Base-by-base conservation (phyloP, 2,113 vertebrate genomes). In the Melierax canorus region DNA sequence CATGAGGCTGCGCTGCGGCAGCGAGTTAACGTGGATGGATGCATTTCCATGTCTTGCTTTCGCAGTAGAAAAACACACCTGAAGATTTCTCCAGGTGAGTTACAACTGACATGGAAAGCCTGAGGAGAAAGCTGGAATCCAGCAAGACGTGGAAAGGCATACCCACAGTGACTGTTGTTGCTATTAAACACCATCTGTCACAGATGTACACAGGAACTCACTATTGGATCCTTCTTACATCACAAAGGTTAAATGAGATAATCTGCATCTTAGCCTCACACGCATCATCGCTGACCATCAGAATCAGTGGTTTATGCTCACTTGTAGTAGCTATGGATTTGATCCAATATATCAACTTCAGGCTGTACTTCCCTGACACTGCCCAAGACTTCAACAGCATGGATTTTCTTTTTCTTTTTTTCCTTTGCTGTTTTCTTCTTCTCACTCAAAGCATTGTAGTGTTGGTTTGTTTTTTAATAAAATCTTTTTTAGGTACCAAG, bases 401-500 rank as follows among this genome's bases (percentile, higher is more conserved):
- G 39, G n/a, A 67, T 56, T 77, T 72, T 48, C 17, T 66, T 73
- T 83, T 71, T 38, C n/a, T 85, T 88, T 59, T 86, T 84, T 50
- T 48, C 66, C 39, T 64, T 93, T 75, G 10, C 17, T 87, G 11
- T 87, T 94, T 82, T 30, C 24, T 71, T 90, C 67, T 87, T 81
- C 62, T 89, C 50, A 72, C n/a, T 74, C 64, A 67, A 82, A 90
- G 53, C 69, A 30, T 36, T 72, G 69, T 36, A 82, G 68, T 71
- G 62, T 51, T 78, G 66, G 15, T 81, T 90, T 88, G 15, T 23
- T 91, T 90, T 85, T 94, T 26, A 91, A 66, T 46, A 95, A 93
- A 86, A 81, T 36, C 89, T 95, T 96, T 96, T 97, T 95, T 87
- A 93, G 86, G 72, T 93, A 90, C 72, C 94, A 93, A 88, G 85